Conservation (phyloP, 2,113 vertebrate genomes). For the Cochlearius cochlearius region DNA sequence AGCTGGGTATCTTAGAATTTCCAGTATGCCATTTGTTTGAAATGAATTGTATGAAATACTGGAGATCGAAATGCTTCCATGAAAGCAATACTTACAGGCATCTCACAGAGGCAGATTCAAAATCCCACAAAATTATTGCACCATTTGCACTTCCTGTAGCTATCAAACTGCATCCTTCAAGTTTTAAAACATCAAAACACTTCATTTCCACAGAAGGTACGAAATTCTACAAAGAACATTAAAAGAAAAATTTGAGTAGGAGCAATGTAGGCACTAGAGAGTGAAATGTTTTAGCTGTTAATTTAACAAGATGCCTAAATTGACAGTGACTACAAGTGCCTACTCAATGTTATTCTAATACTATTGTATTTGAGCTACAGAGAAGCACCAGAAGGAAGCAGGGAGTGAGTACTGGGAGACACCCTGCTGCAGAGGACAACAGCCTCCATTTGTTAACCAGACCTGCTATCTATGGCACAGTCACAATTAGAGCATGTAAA, state of each 20-base stretch:
- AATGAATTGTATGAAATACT: not conserved
- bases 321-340: not conserved
- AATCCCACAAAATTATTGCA: conserved; percentile 72
- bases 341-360: not conserved
- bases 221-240: conserved; percentile 41
- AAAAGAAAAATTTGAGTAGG: not conserved
- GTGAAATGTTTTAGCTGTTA: not conserved
- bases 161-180: conserved; percentile 64
- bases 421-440: not conserved
- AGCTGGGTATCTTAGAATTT: not conserved
- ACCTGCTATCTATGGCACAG: not conserved
- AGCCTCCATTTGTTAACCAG: not conserved
- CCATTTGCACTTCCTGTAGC: conserved; percentile 66
- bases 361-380: not conserved
- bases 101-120: conserved; percentile 55
- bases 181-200: conserved; percentile 68
- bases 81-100: conserved; percentile 69
- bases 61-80: not conserved
- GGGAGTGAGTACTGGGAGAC: not conserved
- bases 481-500: not conserved
- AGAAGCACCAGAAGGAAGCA: not conserved
- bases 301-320: not conserved
- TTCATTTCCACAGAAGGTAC: not conserved
- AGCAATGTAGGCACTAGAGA: not conserved
- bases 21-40: not conserved